A percentile compares a stretch with the other conserved stretches of the same genome.
These are phyloP conservation scores for Chaenocephalus aceratus DNA, from an alignment of 2,113 vertebrate species.

Conservation along the genomic window DNA sequence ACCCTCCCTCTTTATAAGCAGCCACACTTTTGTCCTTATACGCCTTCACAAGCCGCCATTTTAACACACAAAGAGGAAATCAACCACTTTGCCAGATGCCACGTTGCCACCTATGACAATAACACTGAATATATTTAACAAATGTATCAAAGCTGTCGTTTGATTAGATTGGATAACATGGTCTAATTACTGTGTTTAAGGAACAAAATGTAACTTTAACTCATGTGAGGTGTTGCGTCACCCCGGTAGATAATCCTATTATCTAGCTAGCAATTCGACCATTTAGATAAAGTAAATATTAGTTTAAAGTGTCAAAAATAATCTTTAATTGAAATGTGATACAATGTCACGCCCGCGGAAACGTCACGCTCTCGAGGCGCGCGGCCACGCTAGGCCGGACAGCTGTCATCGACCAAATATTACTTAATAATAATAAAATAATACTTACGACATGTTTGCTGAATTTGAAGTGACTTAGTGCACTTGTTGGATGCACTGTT, in stretches of 20 bases:
- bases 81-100: slow-evolving; percentile 49
- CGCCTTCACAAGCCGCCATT: slow-evolving; percentile 69
- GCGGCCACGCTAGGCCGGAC: neutral
- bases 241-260: accelerated
- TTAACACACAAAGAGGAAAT: slow-evolving; percentile 58
- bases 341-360: accelerated
- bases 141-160: accelerated
- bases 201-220: neutral
- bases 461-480: slow-evolving; percentile 80
- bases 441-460: slow-evolving; percentile 85
- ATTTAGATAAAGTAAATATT: accelerated
- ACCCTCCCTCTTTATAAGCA: neutral
- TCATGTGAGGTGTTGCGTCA: neutral
- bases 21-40: slow-evolving; percentile 27
- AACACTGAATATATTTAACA: neutral
- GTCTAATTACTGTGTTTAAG: neutral
- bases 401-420: neutral
- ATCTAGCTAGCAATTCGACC: neutral
- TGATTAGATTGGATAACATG: accelerated
- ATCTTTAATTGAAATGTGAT: accelerated
- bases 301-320: too few species aligned
- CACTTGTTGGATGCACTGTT: slow-evolving; percentile 84
- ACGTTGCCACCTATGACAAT: slow-evolving; percentile 14
- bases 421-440: neutral
- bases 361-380: neutral